Base-by-base conservation (phyloP, 2,113 vertebrate species). In the Mandrillus leucophaeus region DNA sequence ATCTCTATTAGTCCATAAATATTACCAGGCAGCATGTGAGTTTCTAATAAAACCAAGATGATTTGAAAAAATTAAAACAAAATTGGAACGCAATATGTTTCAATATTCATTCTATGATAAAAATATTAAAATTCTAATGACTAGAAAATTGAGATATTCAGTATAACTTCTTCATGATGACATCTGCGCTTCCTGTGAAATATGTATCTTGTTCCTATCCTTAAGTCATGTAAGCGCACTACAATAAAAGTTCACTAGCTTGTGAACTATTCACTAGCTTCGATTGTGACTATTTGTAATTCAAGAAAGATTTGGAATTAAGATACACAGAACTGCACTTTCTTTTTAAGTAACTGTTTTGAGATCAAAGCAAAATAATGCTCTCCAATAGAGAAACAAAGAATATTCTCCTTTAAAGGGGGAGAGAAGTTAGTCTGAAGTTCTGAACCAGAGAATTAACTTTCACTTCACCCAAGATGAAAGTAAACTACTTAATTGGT, bases 21-120 rank as follows among this genome's bases (percentile, higher is more conserved):
- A 96, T 94, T 95, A 48, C 38, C 22, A 27, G 68, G 22, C 48
- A 95, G 22, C 32, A 22, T 97, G 27, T 92, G 85, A 97, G 13
- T 81, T 96, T 43, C 23, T 7, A 95, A 81, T 85, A 98, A 97
- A 97, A 55, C 84, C n/a, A 97, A 75, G 59, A 94, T 93, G 43
- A 84, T 96, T 79, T 35, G 78, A 82, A 64, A 87, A 85, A 97
- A 97, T 84, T 95, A 96, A 97, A 95, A 59, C 23, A 75, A 96
- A 96, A 80, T 92, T 64, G 82, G 5, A 79, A 89, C 66, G 18
- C 0, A 57, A 61, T 64, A 25, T 17, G 40, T 95, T 80, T 43
- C 48, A 95, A 32, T 94, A 38, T 96, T 86, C 10, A 61, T 81
- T 97, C 48, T 97, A 73, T 78, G 81, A 84, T 90, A 81, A 95